phyloP scores from a whole-genome alignment of 1,140 invertebrate species.

The Muscidifurax raptorellus region DNA sequence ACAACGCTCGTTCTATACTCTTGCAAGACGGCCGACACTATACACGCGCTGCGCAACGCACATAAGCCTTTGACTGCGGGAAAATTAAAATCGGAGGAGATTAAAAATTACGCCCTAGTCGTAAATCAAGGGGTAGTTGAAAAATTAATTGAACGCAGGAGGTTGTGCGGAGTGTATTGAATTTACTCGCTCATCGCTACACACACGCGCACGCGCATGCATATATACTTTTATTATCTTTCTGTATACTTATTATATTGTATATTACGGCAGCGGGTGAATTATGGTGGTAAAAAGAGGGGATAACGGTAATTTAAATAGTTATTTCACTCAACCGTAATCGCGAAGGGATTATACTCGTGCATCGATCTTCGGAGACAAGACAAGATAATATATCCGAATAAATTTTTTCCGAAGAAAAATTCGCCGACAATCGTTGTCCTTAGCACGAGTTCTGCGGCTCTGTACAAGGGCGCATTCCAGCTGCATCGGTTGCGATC shows the following conservation, averaged over 20 bases:
- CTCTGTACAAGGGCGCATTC: not conserved
- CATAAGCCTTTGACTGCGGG: slow-evolving; percentile 14
- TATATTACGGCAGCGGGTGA: not conserved
- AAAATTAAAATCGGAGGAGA: slow-evolving; percentile 52
- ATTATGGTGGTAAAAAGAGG: not conserved
- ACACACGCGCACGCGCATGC: too few relatives aligned
- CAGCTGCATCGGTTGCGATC: not conserved
- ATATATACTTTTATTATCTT: not conserved
- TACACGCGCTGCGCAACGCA: not conserved
- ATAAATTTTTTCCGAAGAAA: not conserved
- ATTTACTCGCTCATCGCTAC: slow-evolving; percentile 40
- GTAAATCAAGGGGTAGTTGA: slow-evolving; percentile 49
- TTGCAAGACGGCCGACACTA: not conserved
- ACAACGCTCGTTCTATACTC: slow-evolving; percentile 35
- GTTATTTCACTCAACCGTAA: not conserved
- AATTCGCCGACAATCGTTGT: not conserved
- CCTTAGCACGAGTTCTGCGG: not conserved
- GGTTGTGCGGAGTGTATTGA: slow-evolving; percentile 31
- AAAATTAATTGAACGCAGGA: slow-evolving; percentile 48
- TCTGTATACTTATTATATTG: not conserved
- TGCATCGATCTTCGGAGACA: not conserved
- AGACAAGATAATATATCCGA: not conserved
- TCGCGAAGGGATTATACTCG: not conserved
- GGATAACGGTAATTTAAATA: not conserved
- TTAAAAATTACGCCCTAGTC: slow-evolving; percentile 52